phyloP scores from a whole-genome alignment of 30 jellyfish, hydroid and myxozoan species.

The Aurelia aurita complex sp. Pacific region DNA sequence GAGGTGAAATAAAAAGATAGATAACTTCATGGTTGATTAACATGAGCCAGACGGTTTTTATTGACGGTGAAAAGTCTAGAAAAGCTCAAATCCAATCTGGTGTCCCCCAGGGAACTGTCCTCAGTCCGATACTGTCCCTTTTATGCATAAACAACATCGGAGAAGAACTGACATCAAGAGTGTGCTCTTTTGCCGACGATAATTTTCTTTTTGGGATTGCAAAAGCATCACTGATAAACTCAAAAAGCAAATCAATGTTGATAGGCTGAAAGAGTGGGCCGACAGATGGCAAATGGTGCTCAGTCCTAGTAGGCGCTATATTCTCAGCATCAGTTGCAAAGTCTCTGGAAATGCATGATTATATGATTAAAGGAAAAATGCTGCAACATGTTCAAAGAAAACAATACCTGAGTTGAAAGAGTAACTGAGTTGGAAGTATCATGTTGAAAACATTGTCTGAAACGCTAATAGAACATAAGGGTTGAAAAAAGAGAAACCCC shows the following conservation, averaged over 20 bases:
- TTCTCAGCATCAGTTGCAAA: slow-evolving; percentile 2
- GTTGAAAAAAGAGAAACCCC: slow-evolving; percentile 49
- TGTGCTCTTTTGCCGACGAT: too few relatives aligned
- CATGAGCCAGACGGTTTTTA: slow-evolving; percentile 33
- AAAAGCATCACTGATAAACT: not conserved
- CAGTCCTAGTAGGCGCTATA: slow-evolving; percentile 31
- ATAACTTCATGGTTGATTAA: not conserved
- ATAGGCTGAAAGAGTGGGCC: not conserved
- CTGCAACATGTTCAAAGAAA: too few relatives aligned
- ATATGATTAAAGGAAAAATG: too few relatives aligned
- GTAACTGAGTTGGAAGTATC: slow-evolving; percentile 59
- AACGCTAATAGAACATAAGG: slow-evolving; percentile 33
- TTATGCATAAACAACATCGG: slow-evolving; percentile 19
- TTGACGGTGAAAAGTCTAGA: slow-evolving; percentile 37
- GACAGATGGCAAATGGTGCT: slow-evolving; percentile 9
- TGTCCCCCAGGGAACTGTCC: slow-evolving; percentile 29
- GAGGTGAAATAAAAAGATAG: slow-evolving; percentile 25
- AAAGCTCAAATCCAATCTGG: slow-evolving; percentile 30
- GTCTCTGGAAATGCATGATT: too few relatives aligned
- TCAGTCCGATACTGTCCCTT: slow-evolving; percentile 14
- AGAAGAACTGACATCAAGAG: not conserved
- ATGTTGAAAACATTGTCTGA: slow-evolving; percentile 12
- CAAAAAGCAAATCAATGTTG: not conserved
- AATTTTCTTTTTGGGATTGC: too few relatives aligned
- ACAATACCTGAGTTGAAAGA: not conserved